These are phyloP conservation scores for Erpetoichthys calabaricus DNA, from an alignment of 2,797 vertebrate species.

Conservation along the genomic window DNA sequence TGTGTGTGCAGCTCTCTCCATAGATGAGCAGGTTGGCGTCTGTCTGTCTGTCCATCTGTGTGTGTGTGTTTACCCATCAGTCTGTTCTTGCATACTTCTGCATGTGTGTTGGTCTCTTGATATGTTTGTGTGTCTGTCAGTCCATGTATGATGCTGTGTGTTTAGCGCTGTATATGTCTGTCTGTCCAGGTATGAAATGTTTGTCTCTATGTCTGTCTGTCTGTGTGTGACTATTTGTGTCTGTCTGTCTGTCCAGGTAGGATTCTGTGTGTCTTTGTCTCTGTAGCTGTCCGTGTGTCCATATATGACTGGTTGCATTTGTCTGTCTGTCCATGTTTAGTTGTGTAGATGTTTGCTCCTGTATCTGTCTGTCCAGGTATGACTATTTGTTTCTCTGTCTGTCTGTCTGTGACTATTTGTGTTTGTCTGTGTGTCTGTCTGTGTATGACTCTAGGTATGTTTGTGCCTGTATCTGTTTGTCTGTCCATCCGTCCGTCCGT, in stretches of 20 bases:
- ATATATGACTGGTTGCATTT: conserved; percentile 4
- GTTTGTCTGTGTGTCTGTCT: conserved; percentile 3
- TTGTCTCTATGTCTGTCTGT: no score
- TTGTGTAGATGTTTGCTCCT: not conserved
- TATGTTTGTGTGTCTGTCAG: conserved; percentile 5
- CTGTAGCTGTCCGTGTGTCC: no score
- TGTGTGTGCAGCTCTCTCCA: no score
- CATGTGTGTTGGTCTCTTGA: conserved; percentile 2
- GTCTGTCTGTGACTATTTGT: no score
- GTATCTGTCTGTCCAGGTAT: not conserved
- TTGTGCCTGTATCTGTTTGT: not conserved
- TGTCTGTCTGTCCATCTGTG: not conserved
- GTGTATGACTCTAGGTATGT: not conserved
- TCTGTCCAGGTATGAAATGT: no score
- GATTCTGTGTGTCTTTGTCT: no score
- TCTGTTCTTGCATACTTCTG: conserved; percentile 4
- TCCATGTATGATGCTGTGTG: conserved; percentile 3
- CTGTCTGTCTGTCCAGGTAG: no score
- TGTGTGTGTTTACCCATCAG: not conserved
- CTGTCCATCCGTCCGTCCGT: not conserved
- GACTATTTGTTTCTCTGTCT: no score
- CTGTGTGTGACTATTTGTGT: no score
- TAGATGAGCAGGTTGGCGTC: not conserved
- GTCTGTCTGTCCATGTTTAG: not conserved
- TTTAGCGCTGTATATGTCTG: not conserved